Conservation (phyloP, 2,797 vertebrate genomes). For the Carapus acus region DNA sequence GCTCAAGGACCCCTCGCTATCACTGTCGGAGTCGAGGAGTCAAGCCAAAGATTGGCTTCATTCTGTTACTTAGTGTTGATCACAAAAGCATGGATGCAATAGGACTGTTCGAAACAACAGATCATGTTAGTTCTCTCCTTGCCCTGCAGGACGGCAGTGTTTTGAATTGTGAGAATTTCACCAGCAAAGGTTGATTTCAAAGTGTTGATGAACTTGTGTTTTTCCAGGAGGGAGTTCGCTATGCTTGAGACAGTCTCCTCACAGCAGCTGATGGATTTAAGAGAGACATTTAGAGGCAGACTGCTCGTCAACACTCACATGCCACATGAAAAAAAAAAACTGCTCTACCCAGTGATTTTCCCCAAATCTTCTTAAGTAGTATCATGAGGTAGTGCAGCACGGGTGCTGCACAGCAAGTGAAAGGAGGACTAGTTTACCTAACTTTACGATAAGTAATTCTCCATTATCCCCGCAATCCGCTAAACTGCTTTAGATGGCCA, state of each 20-base stretch:
- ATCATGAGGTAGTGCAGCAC: constrained; percentile 19
- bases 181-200: constrained; percentile 10
- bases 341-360: constrained; percentile 33
- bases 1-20: too few relatives aligned
- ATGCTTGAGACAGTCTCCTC: constrained; percentile 30
- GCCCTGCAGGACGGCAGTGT: constrained; percentile 5
- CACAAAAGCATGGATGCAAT: too few relatives aligned
- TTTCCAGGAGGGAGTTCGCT: constrained; percentile 48
- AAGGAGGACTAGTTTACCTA: constrained; percentile 39
- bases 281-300: constrained; percentile 45
- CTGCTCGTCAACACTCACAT: constrained; percentile 48
- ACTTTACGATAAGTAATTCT: constrained; percentile 48
- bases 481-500: constrained; percentile 39
- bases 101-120: too few relatives aligned
- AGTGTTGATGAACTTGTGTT: constrained; percentile 31
- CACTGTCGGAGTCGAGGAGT: too few relatives aligned
- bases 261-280: constrained; percentile 32
- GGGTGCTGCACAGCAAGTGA: constrained; percentile 41
- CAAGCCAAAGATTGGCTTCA: too few relatives aligned
- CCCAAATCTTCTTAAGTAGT: constrained; percentile 16
- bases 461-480: constrained; percentile 51
- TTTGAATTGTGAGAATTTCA: constrained; percentile 12
- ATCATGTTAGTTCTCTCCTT: too few relatives aligned
- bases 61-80: too few relatives aligned
- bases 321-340: constrained; percentile 23